These are phyloP conservation scores for Hirtodrosophila duncani DNA, from an alignment of 2,888 invertebrate genomes.

Conservation along the genomic window DNA sequence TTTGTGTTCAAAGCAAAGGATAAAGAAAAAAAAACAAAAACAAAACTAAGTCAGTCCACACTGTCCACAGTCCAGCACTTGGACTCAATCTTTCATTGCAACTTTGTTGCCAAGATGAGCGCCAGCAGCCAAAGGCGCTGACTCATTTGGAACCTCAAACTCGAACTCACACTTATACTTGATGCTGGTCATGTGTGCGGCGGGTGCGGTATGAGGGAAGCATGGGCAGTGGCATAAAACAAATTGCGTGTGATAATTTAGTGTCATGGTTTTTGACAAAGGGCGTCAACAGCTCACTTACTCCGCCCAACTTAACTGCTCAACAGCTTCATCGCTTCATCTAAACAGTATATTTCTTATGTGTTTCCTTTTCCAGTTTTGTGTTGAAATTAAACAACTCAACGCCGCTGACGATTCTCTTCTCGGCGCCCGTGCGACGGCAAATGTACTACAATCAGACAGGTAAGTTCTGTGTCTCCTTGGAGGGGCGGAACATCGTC, in stretches of 20 bases:
- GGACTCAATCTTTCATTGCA: constrained; percentile 35
- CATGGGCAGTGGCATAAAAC: no score
- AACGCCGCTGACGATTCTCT: constrained; percentile 75
- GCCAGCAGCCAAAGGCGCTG: constrained; percentile 40
- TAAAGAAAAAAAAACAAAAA: neutral
- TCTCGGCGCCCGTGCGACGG: constrained; percentile 75
- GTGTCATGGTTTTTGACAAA: constrained; percentile 69
- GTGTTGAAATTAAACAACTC: constrained; percentile 74
- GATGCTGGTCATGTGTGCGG: constrained; percentile 3
- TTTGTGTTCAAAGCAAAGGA: neutral
- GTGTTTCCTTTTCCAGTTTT: constrained; percentile 73
- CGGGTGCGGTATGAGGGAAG: no score
- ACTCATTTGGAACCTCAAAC: constrained; percentile 41
- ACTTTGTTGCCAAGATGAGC: constrained; percentile 53
- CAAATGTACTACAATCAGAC: constrained; percentile 78
- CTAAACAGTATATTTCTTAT: neutral
- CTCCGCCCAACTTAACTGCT: constrained; percentile 25
- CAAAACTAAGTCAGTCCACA: no score
- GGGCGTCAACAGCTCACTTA: constrained; percentile 59
- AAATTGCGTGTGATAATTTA: constrained; percentile 69
- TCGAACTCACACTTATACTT: constrained; percentile 1
- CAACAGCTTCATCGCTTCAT: neutral
- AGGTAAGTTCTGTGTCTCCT: constrained; percentile 66
- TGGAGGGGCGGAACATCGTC: no score
- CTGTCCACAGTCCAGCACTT: constrained; percentile 15